Percentiles rank a stretch among this genome's conserved stretches.
Conservation (phyloP, 1,140 invertebrate species). For the Drosophila gunungcola region DNA sequence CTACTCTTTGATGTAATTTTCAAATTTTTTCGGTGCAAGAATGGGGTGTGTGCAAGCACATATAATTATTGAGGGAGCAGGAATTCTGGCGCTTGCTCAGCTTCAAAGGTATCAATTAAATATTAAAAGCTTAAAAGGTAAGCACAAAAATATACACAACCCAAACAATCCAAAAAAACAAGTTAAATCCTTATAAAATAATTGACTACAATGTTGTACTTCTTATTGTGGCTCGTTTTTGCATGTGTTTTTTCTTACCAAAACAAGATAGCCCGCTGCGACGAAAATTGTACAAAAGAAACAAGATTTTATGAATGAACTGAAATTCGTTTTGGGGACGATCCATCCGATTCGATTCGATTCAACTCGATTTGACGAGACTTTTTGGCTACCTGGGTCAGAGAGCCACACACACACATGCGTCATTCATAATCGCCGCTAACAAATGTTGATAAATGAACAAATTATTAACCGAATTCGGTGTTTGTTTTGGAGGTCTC, state of each 20-base stretch:
- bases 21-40: conserved; percentile 30
- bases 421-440: conserved; percentile 79
- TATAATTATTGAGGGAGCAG: conserved; percentile 1
- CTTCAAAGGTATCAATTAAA: not conserved
- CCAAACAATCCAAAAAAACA: not conserved
- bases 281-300: conserved; percentile 18
- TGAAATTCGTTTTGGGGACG: conserved; percentile 30
- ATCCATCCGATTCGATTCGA: conserved; percentile 6
- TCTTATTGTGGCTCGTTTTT: conserved; percentile 8
- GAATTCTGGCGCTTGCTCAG: not conserved
- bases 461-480: conserved; percentile 74
- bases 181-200: conserved; percentile 2
- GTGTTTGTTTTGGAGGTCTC: conserved; percentile 37
- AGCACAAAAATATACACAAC: not conserved
- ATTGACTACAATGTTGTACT: conserved; percentile 3
- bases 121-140: not conserved
- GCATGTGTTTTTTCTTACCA: conserved; percentile 8
- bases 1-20: conserved; percentile 32
- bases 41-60: conserved; percentile 27
- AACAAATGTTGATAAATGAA: conserved; percentile 82
- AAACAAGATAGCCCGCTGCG: conserved; percentile 38
- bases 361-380: conserved; percentile 16
- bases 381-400: conserved; percentile 38
- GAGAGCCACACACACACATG: conserved; percentile 44
- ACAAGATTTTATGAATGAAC: conserved; percentile 57